Evolutionary conservation across 1,140 invertebrate species (phyloP), one percentile per base, ranked within the genome.

Genomic region (Fopius arisanus): DNA sequence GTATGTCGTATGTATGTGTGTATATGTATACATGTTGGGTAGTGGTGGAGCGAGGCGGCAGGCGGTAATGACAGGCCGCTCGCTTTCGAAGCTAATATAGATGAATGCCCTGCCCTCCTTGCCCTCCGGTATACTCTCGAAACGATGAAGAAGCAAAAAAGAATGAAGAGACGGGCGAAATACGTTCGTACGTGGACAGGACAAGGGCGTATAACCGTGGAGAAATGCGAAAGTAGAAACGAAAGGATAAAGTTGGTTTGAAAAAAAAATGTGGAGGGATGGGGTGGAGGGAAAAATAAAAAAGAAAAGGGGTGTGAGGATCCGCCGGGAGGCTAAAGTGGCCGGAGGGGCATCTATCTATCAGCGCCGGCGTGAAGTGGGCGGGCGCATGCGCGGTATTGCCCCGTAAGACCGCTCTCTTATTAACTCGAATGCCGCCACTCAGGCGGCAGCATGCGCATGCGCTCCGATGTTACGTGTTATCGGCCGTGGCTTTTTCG

Each of bases 1-100:
- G 28, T 41, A 16, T 33, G 59, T 5, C 78, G 80, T 82, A 83
- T 59, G 19, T 59, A 23, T 59, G 23, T 23, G 51, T 4, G 23
- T 3, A 3, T 54, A 19, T 59, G 23, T 16, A n/a, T n/a, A n/a
- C n/a, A n/a, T n/a, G n/a, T n/a, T n/a, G n/a, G n/a, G n/a, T n/a
- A n/a, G n/a, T n/a, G n/a, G n/a, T 48, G 43, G 33, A 48, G 67
- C 65, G 72, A 84, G 86, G 73, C 86, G 87, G 86, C 86, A n/a
- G 83, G 80, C 86, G 84, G 84, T 88, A 88, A 88, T 88, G 86
- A 88, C 87, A 88, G 87, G 85, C 87, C 86, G 86, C 84, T 82
- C 84, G 85, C 84, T 88, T 82, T 88, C 85, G 86, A 82, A 88
- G 87, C 86, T 88, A 88, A 88, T 88, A 87, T 88, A 87, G 86